These are phyloP conservation scores for Vimba vimba DNA, from an alignment of 2,113 vertebrate species.

Conservation along the genomic window DNA sequence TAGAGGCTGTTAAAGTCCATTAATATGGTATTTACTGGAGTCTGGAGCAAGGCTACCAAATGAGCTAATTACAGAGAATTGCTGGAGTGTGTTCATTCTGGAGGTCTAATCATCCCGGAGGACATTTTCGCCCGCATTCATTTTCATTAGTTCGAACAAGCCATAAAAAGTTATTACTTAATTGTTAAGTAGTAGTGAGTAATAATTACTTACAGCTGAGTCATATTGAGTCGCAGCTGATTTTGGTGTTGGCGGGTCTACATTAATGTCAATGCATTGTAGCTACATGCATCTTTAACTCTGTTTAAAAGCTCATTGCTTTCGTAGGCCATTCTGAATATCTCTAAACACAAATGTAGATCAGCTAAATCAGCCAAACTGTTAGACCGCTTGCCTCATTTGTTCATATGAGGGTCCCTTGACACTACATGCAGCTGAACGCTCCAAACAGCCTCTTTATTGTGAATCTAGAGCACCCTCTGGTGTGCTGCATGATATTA, in stretches of 20 bases:
- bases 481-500: background rate
- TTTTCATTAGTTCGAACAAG: background rate
- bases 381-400: background rate
- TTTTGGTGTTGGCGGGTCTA: background rate
- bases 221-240: background rate
- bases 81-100: background rate
- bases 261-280: background rate
- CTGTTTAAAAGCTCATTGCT: background rate
- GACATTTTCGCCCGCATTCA: background rate
- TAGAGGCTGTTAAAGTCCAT: slow-evolving; percentile 11
- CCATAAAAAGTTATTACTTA: background rate
- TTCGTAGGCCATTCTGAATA: background rate
- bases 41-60: slow-evolving; percentile 1
- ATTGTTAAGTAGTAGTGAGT: background rate
- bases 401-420: background rate
- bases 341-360: slow-evolving; percentile 7
- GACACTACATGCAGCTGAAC: background rate
- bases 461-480: slow-evolving; percentile 4
- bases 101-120: background rate
- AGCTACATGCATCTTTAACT: background rate
- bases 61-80: background rate
- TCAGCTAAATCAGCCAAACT: slow-evolving; percentile 9
- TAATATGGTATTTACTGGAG: background rate
- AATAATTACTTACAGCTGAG: background rate
- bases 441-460: background rate